phyloP scores from a whole-genome alignment of 1,140 invertebrate species.

The Neotoxoptera formosana region DNA sequence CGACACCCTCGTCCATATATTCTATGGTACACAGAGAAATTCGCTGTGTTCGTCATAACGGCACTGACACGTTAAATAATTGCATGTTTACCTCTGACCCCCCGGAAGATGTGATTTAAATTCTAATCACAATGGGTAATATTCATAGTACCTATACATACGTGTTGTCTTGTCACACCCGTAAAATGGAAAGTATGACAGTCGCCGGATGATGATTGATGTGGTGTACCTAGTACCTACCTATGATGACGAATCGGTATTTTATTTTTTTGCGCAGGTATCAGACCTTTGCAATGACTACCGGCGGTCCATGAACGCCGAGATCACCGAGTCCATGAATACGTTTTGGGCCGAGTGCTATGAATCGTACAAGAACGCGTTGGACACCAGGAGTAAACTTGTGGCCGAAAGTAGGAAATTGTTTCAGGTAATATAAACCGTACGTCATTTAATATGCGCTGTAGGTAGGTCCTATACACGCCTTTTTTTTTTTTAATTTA shows the following conservation, averaged over 20 bases:
- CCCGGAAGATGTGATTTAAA: constrained; percentile 27
- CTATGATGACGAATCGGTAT: neutral
- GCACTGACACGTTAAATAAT: constrained; percentile 46
- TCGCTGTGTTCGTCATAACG: neutral
- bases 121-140: constrained; percentile 50
- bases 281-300: constrained; percentile 53
- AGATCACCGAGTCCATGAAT: constrained; percentile 68
- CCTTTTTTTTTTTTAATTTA: neutral
- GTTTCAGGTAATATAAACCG: constrained; percentile 67
- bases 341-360: constrained; percentile 71
- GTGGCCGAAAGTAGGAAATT: constrained; percentile 69
- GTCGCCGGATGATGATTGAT: constrained; percentile 27
- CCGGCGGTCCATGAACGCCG: constrained; percentile 63
- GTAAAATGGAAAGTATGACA: constrained; percentile 51
- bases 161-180: constrained; percentile 48
- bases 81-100: constrained; percentile 51
- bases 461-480: neutral
- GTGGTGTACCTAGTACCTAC: too few relatives aligned
- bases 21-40: constrained; percentile 25
- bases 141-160: constrained; percentile 24
- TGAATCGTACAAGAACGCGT: constrained; percentile 68
- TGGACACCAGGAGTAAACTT: constrained; percentile 68
- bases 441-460: neutral
- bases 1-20: constrained; percentile 25
- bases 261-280: constrained; percentile 37